Conservation (phyloP, 2,888 invertebrate genomes). For the Elmis aenea region DNA sequence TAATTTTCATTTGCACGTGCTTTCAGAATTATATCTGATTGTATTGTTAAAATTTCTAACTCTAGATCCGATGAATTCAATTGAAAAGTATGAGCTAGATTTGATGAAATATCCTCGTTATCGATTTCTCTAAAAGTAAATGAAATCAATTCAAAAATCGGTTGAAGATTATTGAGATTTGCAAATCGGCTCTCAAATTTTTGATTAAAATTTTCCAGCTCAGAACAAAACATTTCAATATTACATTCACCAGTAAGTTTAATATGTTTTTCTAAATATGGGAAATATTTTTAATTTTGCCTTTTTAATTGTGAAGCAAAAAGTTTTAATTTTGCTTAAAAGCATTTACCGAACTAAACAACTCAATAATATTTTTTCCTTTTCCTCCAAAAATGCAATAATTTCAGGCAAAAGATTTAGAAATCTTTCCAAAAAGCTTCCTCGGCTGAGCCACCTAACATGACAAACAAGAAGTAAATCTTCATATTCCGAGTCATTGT, state of each 20-base stretch:
- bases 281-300: constrained; percentile 3
- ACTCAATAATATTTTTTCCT: constrained; percentile 4
- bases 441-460: constrained; percentile 3
- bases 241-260: constrained; percentile 7
- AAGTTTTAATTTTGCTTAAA: too few relatives aligned
- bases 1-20: constrained; percentile 18
- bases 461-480: constrained; percentile 4
- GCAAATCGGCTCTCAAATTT: constrained; percentile 13
- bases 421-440: constrained; percentile 4
- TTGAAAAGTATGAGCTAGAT: constrained; percentile 17
- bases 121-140: constrained; percentile 14
- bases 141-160: constrained; percentile 13
- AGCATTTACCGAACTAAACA: constrained; percentile 3
- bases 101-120: constrained; percentile 16
- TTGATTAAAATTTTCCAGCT: constrained; percentile 8
- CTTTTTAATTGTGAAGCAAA: constrained; percentile 1
- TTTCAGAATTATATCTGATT: constrained; percentile 18
- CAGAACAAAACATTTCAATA: constrained; percentile 8
- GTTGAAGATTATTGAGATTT: constrained; percentile 10
- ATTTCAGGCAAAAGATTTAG: constrained; percentile 5
- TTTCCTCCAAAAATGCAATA: constrained; percentile 3
- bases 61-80: constrained; percentile 17
- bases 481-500: constrained; percentile 4
- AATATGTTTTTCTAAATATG: constrained; percentile 6
- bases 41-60: constrained; percentile 18